Evolutionary conservation across 2,113 vertebrate genomes (phyloP).

Genomic region (Datnioides undecimradiatus): DNA sequence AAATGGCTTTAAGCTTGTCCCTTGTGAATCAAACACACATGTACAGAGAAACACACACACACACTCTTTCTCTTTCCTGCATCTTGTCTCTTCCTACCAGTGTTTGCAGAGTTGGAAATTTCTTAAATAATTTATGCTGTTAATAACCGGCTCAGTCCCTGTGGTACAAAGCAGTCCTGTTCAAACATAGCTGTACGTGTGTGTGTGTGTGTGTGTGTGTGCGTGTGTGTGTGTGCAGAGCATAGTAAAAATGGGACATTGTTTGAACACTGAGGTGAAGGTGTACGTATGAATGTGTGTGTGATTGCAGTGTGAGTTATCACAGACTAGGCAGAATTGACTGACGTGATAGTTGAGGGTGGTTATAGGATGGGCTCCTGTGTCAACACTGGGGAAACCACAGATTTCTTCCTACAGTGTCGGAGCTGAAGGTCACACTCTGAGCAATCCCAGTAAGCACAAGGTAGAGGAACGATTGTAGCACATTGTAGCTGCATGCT

Average conservation of each 20-base stretch:
- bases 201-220: slow-evolving; percentile 31
- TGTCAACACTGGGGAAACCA: slow-evolving; percentile 71
- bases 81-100: slow-evolving; percentile 41
- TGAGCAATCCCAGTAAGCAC: slow-evolving; percentile 9
- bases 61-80: slow-evolving; percentile 14
- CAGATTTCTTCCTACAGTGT: slow-evolving; percentile 49
- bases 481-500: not conserved
- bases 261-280: slow-evolving; percentile 78
- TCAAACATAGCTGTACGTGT: slow-evolving; percentile 74
- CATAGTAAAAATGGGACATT: slow-evolving; percentile 67
- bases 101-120: slow-evolving; percentile 82
- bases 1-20: slow-evolving; percentile 62
- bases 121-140: slow-evolving; percentile 86
- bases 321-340: slow-evolving; percentile 80
- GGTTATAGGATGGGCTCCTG: slow-evolving; percentile 68
- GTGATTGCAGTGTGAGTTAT: slow-evolving; percentile 82
- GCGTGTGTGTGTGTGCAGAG: slow-evolving; percentile 38
- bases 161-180: slow-evolving; percentile 72
- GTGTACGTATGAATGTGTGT: slow-evolving; percentile 77
- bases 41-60: not conserved
- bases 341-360: slow-evolving; percentile 72
- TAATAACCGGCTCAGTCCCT: slow-evolving; percentile 82
- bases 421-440: slow-evolving; percentile 69
- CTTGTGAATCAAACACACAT: slow-evolving; percentile 52
- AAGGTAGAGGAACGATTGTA: not conserved